Evolutionary conservation across 2,888 invertebrate genomes (phyloP).

Genomic region (Dione juno): DNA sequence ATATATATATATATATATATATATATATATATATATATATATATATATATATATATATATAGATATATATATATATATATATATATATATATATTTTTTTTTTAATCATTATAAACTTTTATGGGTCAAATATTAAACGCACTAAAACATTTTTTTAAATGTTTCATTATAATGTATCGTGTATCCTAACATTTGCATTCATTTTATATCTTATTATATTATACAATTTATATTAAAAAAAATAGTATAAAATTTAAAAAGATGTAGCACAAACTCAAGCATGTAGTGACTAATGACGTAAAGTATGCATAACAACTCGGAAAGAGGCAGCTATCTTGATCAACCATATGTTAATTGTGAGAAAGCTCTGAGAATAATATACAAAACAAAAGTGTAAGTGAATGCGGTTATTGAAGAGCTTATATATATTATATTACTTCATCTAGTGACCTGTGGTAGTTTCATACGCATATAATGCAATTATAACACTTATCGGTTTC

Average conservation of each 20-base stretch:
- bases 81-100: too few relatives aligned
- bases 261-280: neutral
- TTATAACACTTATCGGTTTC: neutral
- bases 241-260: neutral
- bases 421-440: neutral
- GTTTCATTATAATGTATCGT: too few relatives aligned
- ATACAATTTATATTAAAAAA: neutral
- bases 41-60: too few relatives aligned
- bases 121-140: too few relatives aligned
- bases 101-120: too few relatives aligned
- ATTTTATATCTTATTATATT: neutral
- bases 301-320: slow-evolving; percentile 31
- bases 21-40: too few relatives aligned
- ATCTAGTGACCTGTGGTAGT: neutral
- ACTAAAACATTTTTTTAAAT: too few relatives aligned
- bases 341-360: slow-evolving; percentile 68
- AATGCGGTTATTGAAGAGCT: slow-evolving; percentile 27
- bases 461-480: neutral
- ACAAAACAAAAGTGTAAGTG: slow-evolving; percentile 67
- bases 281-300: slow-evolving; percentile 5
- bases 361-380: slow-evolving; percentile 66
- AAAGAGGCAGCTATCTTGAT: slow-evolving; percentile 53
- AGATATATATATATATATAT: too few relatives aligned
- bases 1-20: too few relatives aligned
- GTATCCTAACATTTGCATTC: too few relatives aligned